Base-by-base conservation (phyloP, 2,113 vertebrate genomes). In the Pampusana beccarii region DNA sequence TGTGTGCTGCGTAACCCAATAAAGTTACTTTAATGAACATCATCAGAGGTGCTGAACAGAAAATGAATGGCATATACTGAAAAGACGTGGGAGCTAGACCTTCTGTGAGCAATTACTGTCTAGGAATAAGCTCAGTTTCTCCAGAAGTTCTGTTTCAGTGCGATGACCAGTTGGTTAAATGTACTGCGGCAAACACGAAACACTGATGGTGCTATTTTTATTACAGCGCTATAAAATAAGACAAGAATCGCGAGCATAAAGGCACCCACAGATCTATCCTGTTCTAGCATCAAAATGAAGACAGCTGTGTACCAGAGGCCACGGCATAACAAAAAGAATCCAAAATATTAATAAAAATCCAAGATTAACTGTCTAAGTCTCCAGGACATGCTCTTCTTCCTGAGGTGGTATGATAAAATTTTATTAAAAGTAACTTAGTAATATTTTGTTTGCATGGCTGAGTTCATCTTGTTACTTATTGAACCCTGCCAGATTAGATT, bases 361-460 rank as follows among this genome's bases (percentile, higher is more conserved):
- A 67, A 94, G 75, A 94, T 93, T 80, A 86, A 90, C 88, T 69
- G 53, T 66, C 62, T 81, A 33, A 66, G 31, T 90, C 80, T 88
- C 60, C 60, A 61, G 82, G 61, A 90, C 65, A 40, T 1, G 9
- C 54, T 95, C 70, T 84, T 86, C 75, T 88, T 92, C 86, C 91
- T 44, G 67, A 84, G 51, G 61, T 81, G 42, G 82, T 74, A 57
- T 33, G 94, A 97, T 97, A 96, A 96, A 62, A 89, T 92, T 65
- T 97, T 95, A 96, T 97, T 96, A 86, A 95, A 46, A 97, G 81
- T 88, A 96, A 94, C 74, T 86, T 83, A 83, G 92, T 90, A 88
- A 93, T 94, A 82, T 96, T 97, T 95, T 92, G 90, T 92, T 94
- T 93, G 82, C 85, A 26, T 80, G 90, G 69, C 85, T 88, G 79